These are phyloP conservation scores for Coregonus suidteri DNA, from an alignment of 2,797 vertebrate genomes.

Conservation along the genomic window DNA sequence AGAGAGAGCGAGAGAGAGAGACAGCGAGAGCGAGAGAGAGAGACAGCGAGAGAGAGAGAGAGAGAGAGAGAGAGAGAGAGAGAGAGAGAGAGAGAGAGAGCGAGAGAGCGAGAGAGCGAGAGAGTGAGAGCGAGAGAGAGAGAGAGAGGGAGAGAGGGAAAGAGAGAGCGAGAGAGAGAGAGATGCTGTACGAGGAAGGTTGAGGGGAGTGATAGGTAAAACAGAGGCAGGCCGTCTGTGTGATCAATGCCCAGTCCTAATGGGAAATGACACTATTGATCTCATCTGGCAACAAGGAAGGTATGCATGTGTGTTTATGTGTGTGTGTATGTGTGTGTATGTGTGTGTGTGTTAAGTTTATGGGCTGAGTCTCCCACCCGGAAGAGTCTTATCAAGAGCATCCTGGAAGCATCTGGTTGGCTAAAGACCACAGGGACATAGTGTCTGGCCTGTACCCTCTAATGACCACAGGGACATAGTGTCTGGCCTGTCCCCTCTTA, in stretches of 20 bases:
- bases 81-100: too few species aligned
- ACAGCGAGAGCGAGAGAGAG: too few species aligned
- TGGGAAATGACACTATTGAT: constrained; percentile 68
- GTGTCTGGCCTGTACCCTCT: constrained; percentile 54
- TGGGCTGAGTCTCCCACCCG: constrained; percentile 34
- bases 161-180: too few species aligned
- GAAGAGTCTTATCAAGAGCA: constrained; percentile 64
- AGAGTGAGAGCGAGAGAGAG: too few species aligned
- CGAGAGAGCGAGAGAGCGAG: too few species aligned
- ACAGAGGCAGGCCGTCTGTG: constrained; percentile 26
- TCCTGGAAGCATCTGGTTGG: constrained; percentile 46
- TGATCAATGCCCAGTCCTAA: constrained; percentile 59
- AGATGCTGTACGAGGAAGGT: not conserved
- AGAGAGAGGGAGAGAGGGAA: too few species aligned
- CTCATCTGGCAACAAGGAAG: constrained; percentile 32
- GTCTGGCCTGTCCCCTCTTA: constrained; percentile 59
- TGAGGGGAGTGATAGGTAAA: constrained; percentile 25
- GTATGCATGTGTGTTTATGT: not conserved
- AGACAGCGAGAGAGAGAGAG: too few species aligned
- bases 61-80: too few species aligned
- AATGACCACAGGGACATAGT: constrained; percentile 58
- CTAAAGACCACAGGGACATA: constrained; percentile 42
- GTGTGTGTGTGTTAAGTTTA: too few species aligned
- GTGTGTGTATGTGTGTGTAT: not conserved
- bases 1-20: too few species aligned